A percentile compares a stretch with the other conserved stretches of the same genome.
These are phyloP conservation scores for Drosophila paulistorum DNA, from an alignment of 1,140 invertebrate species.

Conservation along the genomic window DNA sequence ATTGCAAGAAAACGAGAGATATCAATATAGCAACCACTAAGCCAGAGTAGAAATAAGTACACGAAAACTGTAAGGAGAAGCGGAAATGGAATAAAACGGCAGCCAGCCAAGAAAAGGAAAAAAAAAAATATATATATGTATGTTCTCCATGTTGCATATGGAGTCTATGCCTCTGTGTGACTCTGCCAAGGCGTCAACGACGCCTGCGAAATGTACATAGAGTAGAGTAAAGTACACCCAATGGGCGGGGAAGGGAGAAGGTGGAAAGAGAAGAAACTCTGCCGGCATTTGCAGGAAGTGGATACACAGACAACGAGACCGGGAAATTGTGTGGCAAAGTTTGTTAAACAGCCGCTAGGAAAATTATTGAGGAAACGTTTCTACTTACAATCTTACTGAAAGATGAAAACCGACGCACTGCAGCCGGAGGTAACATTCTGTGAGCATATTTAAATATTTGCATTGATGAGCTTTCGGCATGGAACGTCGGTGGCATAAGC, in stretches of 20 bases:
- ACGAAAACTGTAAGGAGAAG: constrained; percentile 6
- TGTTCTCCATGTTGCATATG: background rate
- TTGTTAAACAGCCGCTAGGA: constrained; percentile 53
- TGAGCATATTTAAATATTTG: constrained; percentile 15
- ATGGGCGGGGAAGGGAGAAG: background rate
- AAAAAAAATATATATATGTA: background rate
- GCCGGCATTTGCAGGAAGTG: constrained; percentile 7
- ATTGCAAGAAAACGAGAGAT: constrained; percentile 15
- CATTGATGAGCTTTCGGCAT: background rate
- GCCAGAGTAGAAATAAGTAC: constrained; percentile 14
- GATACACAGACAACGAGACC: constrained; percentile 13
- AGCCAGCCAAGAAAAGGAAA: background rate
- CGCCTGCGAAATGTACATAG: constrained; percentile 11
- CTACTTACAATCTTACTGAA: constrained; percentile 11
- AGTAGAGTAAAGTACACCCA: constrained; percentile 1
- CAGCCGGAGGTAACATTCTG: constrained; percentile 3
- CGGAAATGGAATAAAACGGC: constrained; percentile 20
- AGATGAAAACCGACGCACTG: constrained; percentile 8
- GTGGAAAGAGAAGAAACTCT: background rate
- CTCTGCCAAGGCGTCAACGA: constrained; percentile 6
- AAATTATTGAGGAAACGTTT: constrained; percentile 58
- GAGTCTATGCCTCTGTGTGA: background rate
- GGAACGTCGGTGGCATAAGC: background rate
- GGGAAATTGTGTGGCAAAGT: constrained; percentile 38
- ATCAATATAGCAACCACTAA: constrained; percentile 14